These are phyloP conservation scores for Eilema griseolum DNA, from an alignment of 2,888 invertebrate species.

Conservation along the genomic window DNA sequence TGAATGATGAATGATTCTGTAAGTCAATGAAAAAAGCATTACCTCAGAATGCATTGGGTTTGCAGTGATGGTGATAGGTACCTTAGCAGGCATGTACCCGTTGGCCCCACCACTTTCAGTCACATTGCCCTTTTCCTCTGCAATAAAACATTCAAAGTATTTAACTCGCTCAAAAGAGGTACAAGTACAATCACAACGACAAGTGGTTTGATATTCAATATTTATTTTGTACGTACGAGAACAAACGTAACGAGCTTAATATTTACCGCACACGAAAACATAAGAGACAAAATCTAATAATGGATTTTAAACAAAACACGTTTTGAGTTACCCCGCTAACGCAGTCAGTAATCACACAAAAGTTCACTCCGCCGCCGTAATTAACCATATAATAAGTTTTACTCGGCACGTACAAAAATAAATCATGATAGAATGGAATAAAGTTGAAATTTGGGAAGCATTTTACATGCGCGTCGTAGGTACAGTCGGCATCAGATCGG, in stretches of 20 bases:
- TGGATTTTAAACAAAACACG: neutral
- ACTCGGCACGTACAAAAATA: neutral
- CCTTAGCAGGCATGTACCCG: slow-evolving; percentile 83
- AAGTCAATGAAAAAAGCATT: slow-evolving; percentile 26
- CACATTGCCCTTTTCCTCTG: slow-evolving; percentile 80
- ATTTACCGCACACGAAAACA: neutral
- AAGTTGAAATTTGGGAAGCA: neutral
- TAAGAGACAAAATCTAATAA: slow-evolving; percentile 16
- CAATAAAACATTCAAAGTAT: slow-evolving; percentile 52
- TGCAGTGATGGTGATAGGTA: slow-evolving; percentile 90
- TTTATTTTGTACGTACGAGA: neutral
- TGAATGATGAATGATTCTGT: neutral
- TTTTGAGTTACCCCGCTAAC: neutral
- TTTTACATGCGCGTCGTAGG: neutral
- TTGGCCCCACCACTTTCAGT: slow-evolving; percentile 75
- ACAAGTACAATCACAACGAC: neutral
- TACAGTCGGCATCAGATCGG: no score
- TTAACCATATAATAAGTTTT: neutral
- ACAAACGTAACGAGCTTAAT: neutral
- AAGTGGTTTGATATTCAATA: neutral
- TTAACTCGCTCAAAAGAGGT: slow-evolving; percentile 14
- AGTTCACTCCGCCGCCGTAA: neutral
- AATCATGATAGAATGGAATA: neutral
- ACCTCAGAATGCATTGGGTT: slow-evolving; percentile 93
- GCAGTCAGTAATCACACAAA: slow-evolving; percentile 9